Evolutionary conservation across 2,113 vertebrate genomes (phyloP).

Genomic region (Sinosuthora webbiana): DNA sequence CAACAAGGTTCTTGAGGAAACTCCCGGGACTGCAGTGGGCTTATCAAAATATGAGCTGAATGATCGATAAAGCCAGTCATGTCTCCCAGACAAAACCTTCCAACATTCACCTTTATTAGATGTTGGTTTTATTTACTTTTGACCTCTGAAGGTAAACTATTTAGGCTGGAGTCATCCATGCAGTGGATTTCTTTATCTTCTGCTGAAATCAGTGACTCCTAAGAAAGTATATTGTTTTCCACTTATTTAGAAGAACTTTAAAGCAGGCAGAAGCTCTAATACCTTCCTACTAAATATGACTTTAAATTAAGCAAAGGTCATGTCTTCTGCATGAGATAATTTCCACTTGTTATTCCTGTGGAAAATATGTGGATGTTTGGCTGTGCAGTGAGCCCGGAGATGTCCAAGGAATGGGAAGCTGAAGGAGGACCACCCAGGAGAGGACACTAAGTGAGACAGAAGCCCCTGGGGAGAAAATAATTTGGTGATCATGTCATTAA

Average conservation of each 20-base stretch:
- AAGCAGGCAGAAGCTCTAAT: background rate
- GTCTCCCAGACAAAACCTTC: background rate
- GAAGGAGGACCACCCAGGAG: background rate
- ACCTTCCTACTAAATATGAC: background rate
- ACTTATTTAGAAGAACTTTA: background rate
- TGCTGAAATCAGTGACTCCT: background rate
- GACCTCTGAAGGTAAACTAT: background rate
- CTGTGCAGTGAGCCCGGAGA: background rate
- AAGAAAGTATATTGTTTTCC: background rate
- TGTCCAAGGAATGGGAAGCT: background rate
- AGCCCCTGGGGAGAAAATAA: background rate
- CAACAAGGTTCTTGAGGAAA: background rate
- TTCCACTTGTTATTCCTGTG: slow-evolving; percentile 15
- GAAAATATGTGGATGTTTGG: slow-evolving; percentile 19
- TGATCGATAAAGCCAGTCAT: background rate
- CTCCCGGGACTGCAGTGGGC: background rate
- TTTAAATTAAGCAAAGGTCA: slow-evolving; percentile 18
- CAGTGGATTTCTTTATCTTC: background rate
- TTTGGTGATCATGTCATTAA: background rate
- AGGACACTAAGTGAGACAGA: background rate
- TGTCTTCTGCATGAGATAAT: background rate
- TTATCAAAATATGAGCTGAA: background rate
- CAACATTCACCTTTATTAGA: background rate
- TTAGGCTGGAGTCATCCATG: background rate
- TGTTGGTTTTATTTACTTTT: background rate